phyloP scores from a whole-genome alignment of 2,797 vertebrate genomes.

The Myripristis jacobus region DNA sequence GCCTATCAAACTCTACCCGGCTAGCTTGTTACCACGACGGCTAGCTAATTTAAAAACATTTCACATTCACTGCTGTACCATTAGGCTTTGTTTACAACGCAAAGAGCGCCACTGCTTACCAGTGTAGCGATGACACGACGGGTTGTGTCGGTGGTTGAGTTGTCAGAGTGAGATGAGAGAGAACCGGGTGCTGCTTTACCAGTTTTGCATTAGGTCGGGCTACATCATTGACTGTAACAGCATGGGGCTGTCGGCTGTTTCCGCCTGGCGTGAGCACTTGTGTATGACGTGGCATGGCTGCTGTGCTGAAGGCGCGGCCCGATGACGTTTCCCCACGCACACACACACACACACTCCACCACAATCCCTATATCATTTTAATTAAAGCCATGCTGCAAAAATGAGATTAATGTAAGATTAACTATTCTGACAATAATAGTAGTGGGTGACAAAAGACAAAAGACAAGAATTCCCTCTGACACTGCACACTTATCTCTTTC shows the following conservation, averaged over 20 bases:
- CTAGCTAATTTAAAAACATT: neutral
- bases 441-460: too few relatives aligned
- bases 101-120: slow-evolving; percentile 55
- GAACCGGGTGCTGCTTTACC: neutral
- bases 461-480: too few relatives aligned
- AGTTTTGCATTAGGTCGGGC: slow-evolving; percentile 16
- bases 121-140: slow-evolving; percentile 3
- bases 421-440: too few relatives aligned
- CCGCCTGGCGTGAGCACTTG: slow-evolving; percentile 15
- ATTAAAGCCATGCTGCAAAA: neutral
- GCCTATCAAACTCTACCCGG: neutral
- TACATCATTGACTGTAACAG: slow-evolving; percentile 29
- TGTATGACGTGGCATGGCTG: slow-evolving; percentile 73
- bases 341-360: too few relatives aligned
- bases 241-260: slow-evolving; percentile 30
- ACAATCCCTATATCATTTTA: too few relatives aligned
- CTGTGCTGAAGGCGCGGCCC: slow-evolving; percentile 26
- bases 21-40: neutral
- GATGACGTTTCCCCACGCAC: slow-evolving; percentile 47
- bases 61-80: neutral
- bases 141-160: neutral
- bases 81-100: neutral
- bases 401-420: too few relatives aligned
- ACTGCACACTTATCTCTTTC: neutral
- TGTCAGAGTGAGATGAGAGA: neutral